These are phyloP conservation scores for Rotaria macrura DNA, from an alignment of 2,888 invertebrate genomes.

Conservation along the genomic window DNA sequence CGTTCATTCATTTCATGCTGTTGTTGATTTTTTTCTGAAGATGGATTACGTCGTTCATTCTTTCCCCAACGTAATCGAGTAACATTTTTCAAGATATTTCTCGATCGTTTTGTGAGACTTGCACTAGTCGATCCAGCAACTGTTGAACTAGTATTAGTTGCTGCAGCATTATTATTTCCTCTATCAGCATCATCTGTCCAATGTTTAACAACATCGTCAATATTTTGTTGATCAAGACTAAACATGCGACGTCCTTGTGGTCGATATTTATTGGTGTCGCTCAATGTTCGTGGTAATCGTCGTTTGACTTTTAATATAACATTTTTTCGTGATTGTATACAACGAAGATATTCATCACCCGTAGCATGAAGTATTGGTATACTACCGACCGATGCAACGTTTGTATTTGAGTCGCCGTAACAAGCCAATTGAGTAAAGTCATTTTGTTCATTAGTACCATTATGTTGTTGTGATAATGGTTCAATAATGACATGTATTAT, in stretches of 20 bases:
- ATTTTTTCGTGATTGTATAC: not conserved
- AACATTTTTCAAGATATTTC: not conserved
- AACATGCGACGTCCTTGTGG: not conserved
- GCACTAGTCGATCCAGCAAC: not conserved
- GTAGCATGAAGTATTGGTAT: not conserved
- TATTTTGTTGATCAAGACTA: slow-evolving; percentile 6
- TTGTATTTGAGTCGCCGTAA: not conserved
- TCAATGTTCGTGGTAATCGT: not conserved
- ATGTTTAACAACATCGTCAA: not conserved
- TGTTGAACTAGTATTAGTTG: not conserved
- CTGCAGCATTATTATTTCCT: not conserved
- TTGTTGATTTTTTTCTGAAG: not conserved
- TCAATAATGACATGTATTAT: slow-evolving; percentile 3
- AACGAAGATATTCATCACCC: slow-evolving; percentile 1
- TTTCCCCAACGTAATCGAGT: not conserved
- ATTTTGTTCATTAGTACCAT: not conserved
- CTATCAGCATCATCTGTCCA: not conserved
- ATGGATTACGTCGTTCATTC: not conserved
- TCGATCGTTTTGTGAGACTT: not conserved
- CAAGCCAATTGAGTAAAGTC: not conserved
- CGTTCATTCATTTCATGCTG: not conserved
- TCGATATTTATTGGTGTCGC: not conserved
- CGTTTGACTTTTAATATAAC: not conserved
- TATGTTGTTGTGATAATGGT: not conserved
- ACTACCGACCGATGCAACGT: not conserved